Percentiles rank a stretch among this genome's conserved stretches.
phyloP scores from a whole-genome alignment of 2,888 invertebrate genomes.

The Xylota sylvarum region DNA sequence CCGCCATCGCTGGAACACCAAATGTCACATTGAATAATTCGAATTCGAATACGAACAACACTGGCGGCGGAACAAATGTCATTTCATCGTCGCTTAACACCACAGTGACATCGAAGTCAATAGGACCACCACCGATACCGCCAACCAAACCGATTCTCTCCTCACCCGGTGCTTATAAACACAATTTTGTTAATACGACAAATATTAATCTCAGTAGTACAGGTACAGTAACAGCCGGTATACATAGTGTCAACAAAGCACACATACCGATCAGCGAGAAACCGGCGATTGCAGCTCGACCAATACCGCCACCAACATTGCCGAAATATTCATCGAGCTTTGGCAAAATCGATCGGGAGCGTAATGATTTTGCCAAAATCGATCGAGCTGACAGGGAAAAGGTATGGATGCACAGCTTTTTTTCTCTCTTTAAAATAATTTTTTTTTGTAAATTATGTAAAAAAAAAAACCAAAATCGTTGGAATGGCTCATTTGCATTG shows the following conservation, averaged over 20 bases:
- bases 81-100: constrained; percentile 11
- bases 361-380: constrained; percentile 86
- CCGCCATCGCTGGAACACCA: constrained; percentile 16
- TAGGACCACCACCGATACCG: constrained; percentile 79
- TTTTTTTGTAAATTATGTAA: constrained; percentile 37
- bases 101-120: constrained; percentile 77
- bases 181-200: constrained; percentile 79
- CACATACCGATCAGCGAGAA: constrained; percentile 78
- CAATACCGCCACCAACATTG: constrained; percentile 91
- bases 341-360: constrained; percentile 86
- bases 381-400: constrained; percentile 80
- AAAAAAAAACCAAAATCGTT: constrained; percentile 35
- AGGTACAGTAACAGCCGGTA: constrained; percentile 79
- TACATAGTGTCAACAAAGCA: constrained; percentile 80
- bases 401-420: constrained; percentile 76
- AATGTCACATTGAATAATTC: constrained; percentile 53
- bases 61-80: constrained; percentile 6
- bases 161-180: constrained; percentile 80
- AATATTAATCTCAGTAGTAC: constrained; percentile 79
- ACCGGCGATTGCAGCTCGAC: constrained; percentile 86
- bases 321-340: constrained; percentile 93
- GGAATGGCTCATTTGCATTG: constrained; percentile 51
- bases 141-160: constrained; percentile 80
- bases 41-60: constrained; percentile 59
- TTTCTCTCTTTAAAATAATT: constrained; percentile 1